Evolutionary conservation across 2,113 vertebrate genomes (phyloP).

Genomic region (Pleuronectes platessa): DNA sequence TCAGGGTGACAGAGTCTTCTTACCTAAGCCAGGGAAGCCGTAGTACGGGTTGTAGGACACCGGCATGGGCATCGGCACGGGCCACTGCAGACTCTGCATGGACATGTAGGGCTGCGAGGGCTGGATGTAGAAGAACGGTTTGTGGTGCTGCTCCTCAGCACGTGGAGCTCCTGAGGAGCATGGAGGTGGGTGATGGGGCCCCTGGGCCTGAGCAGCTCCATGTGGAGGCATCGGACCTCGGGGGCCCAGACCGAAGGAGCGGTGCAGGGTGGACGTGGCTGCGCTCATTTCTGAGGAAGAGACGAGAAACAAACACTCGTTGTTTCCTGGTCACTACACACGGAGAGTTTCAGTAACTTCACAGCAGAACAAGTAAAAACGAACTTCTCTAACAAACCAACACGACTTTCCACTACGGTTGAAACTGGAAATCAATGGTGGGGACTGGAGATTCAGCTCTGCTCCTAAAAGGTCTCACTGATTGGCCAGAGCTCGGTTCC

Average conservation of each 20-base stretch:
- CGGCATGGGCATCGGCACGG: slow-evolving; percentile 67
- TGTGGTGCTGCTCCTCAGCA: slow-evolving; percentile 66
- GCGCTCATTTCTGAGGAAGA: slow-evolving; percentile 70
- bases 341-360: neutral
- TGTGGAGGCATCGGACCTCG: slow-evolving; percentile 40
- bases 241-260: slow-evolving; percentile 43
- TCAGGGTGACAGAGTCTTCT: neutral
- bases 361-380: slow-evolving; percentile 10
- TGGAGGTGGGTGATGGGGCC: neutral
- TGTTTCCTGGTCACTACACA: no score
- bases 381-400: slow-evolving; percentile 31
- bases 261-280: slow-evolving; percentile 43
- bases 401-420: neutral
- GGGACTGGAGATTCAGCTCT: neutral
- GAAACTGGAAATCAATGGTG: slow-evolving; percentile 43
- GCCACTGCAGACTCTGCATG: slow-evolving; percentile 82
- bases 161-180: slow-evolving; percentile 49
- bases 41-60: slow-evolving; percentile 78
- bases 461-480: slow-evolving; percentile 20
- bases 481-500: slow-evolving; percentile 45
- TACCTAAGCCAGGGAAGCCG: slow-evolving; percentile 75
- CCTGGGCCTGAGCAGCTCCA: slow-evolving; percentile 27
- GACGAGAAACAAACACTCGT: no score
- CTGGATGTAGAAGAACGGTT: slow-evolving; percentile 81
- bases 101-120: slow-evolving; percentile 77